A percentile compares a stretch with the other conserved stretches of the same genome.
Conservation (phyloP, 2,797 vertebrate species). For the Falco novaeseelandiae region DNA sequence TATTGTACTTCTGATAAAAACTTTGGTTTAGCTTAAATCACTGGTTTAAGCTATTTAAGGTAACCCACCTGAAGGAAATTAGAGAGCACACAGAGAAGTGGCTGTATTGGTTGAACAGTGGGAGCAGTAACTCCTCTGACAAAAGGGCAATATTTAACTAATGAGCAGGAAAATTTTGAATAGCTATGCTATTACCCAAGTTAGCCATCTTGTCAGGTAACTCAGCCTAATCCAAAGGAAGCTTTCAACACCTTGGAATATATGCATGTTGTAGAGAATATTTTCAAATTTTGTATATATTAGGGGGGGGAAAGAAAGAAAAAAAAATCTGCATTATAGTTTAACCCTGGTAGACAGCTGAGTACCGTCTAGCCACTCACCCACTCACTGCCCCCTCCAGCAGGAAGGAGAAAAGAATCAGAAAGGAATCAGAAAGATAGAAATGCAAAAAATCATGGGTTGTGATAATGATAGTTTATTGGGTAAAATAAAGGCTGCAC, state of each 20-base stretch:
- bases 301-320: too few relatives aligned
- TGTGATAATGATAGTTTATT: not conserved
- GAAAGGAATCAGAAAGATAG: not conserved
- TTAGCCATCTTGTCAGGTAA: not conserved
- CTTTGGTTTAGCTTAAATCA: not conserved
- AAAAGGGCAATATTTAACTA: not conserved
- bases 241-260: not conserved
- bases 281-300: not conserved
- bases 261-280: not conserved
- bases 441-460: accelerated
- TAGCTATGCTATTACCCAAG: not conserved
- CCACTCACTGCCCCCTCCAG: not conserved
- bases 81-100: not conserved
- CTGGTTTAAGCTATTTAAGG: not conserved
- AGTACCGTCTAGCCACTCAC: not conserved
- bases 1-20: not conserved
- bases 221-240: not conserved
- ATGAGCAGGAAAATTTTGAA: not conserved
- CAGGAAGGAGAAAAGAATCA: not conserved
- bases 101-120: not conserved
- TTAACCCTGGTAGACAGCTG: not conserved
- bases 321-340: not conserved
- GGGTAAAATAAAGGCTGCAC: not conserved
- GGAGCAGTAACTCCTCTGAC: not conserved
- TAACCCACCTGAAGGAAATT: not conserved